Conservation (phyloP, 2,797 vertebrate species). For the Percopsis omiscomaycus region DNA sequence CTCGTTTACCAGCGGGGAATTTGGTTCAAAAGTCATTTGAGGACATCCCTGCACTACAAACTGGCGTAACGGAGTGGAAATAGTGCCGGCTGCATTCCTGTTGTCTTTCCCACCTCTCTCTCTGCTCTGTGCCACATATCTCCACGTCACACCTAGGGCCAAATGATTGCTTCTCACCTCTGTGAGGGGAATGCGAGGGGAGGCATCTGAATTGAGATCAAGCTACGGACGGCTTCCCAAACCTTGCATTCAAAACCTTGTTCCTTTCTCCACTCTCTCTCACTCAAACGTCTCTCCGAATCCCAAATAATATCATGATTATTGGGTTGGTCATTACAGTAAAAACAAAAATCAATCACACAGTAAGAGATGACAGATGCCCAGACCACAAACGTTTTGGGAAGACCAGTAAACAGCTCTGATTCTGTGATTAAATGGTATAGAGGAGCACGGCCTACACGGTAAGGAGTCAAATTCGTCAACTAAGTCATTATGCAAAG, state of each 20-base stretch:
- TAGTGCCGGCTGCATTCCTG: slow-evolving; percentile 20
- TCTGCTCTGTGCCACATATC: slow-evolving; percentile 24
- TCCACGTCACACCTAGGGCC: slow-evolving; percentile 32
- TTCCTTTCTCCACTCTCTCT: neutral
- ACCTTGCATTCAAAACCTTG: neutral
- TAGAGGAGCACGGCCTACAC: neutral
- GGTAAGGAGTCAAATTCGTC: neutral
- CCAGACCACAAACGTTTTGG: neutral
- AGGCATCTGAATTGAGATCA: slow-evolving; percentile 45
- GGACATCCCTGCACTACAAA: slow-evolving; percentile 7
- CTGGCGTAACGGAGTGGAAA: slow-evolving; percentile 9
- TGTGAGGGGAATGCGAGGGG: slow-evolving; percentile 39
- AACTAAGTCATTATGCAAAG: no score
- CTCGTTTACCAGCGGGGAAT: no score
- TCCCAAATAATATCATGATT: neutral
- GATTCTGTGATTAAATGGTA: neutral
- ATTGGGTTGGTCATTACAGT: neutral
- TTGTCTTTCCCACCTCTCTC: slow-evolving; percentile 1
- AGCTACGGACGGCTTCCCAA: neutral
- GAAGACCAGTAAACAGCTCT: neutral
- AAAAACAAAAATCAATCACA: neutral
- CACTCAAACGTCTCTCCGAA: neutral
- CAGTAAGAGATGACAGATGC: no score
- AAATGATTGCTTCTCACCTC: slow-evolving; percentile 45
- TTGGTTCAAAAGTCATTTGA: slow-evolving; percentile 6